Conservation (phyloP, 2,888 invertebrate species). For the Drosophila rubida region DNA sequence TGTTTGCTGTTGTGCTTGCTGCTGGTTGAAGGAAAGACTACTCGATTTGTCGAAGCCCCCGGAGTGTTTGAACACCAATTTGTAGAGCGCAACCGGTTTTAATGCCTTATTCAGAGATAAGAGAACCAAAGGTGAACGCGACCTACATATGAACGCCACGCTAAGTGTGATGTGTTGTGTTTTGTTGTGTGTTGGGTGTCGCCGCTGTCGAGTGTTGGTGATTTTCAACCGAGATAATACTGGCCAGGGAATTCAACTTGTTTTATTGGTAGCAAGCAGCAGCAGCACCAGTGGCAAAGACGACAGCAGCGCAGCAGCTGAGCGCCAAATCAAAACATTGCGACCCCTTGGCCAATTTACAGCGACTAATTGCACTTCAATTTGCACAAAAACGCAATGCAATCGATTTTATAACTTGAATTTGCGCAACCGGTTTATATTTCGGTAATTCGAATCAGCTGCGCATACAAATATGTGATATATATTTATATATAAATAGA, state of each 20-base stretch:
- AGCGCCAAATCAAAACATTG: slow-evolving; percentile 17
- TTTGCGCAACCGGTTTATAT: not conserved
- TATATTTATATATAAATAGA: not conserved
- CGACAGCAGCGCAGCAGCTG: slow-evolving; percentile 3
- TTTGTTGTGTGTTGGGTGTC: slow-evolving; percentile 10
- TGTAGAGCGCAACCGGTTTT: slow-evolving; percentile 66
- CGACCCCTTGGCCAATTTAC: slow-evolving; percentile 22
- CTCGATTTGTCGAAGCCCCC: slow-evolving; percentile 26
- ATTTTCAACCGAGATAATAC: slow-evolving; percentile 53
- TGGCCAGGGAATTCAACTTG: slow-evolving; percentile 28
- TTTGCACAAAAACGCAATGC: not conserved
- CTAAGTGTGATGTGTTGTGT: slow-evolving; percentile 34
- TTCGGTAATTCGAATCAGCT: not conserved
- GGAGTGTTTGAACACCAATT: slow-evolving; percentile 51
- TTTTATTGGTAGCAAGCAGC: slow-evolving; percentile 30
- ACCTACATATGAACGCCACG: slow-evolving; percentile 49
- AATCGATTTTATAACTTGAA: not conserved
- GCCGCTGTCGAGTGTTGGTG: slow-evolving; percentile 35
- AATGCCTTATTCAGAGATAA: slow-evolving; percentile 63
- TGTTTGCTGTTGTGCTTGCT: not conserved
- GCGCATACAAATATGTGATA: not conserved
- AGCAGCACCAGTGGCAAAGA: slow-evolving; percentile 1
- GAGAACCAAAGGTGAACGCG: slow-evolving; percentile 71
- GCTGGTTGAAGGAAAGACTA: slow-evolving; percentile 23
- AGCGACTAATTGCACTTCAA: not conserved